Base-by-base conservation (phyloP, 1,140 invertebrate genomes). In the Planococcus citri region DNA sequence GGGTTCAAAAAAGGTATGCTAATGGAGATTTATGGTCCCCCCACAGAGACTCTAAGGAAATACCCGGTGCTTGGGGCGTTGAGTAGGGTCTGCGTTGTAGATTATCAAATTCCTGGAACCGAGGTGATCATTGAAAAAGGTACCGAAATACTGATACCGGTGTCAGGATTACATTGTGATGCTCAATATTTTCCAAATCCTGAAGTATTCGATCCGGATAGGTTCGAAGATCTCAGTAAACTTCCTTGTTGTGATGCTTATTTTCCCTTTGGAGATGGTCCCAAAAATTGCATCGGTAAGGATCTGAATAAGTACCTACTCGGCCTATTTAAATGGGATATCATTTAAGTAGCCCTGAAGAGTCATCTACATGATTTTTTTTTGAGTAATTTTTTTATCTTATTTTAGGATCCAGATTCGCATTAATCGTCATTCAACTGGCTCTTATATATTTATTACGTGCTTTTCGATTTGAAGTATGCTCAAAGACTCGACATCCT, bases 201-300 rank as follows among this genome's bases (percentile, higher is more conserved):
- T 9, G 74, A 79, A 41, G 67, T 21, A 8, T 81, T 79, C 69
- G 70, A 76, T 57, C 80, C 80, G 0, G 78, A 81, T 25, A 70
- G 80, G 24, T 81, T 78, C 68, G 71, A 72, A 27, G 72, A 77
- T 25, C 22, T 72, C 3, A 72, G 72, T 1, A 76, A 76, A 41
- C 12, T 33, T 3, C 12, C 12, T 3, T 71, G 73, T 20, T 78
- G 76, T 0, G 72, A 51, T 37, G 57, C 12, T 33, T 33, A 33
- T 33, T 33, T 87, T 12, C 84, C 86, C 2, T 88, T 86, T 75
- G 85, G 85, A 14, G 85, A 84, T 70, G 87, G 78, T 1, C 82
- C 83, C 0, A 78, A 86, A 25, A 82, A 82, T 72, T 88, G 86
- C 75, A 85, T 87, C 70, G 82, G 81, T 81, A 73, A 76, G 73